Percentiles rank a stretch among this genome's conserved stretches.
These are phyloP conservation scores for Tribolium madens DNA, from an alignment of 1,140 invertebrate species.

Conservation along the genomic window DNA sequence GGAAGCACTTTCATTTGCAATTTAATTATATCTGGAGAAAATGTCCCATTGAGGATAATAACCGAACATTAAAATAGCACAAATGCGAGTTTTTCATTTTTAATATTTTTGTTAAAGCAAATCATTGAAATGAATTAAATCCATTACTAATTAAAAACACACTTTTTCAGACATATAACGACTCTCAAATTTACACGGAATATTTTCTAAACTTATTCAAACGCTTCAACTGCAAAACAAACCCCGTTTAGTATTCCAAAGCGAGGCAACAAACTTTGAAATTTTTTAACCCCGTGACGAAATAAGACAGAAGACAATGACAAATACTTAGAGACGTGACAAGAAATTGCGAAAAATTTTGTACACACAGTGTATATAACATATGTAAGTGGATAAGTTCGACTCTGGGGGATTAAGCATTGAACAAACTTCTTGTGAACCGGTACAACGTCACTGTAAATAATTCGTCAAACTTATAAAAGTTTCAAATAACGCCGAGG, in stretches of 20 bases:
- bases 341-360: neutral
- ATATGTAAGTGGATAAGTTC: neutral
- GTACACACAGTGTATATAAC: neutral
- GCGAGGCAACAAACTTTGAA: neutral
- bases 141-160: slow-evolving; percentile 16
- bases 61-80: neutral
- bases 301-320: neutral
- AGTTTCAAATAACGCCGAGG: neutral
- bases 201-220: neutral
- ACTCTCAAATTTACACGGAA: neutral
- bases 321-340: neutral
- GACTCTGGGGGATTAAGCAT: neutral
- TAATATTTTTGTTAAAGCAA: neutral
- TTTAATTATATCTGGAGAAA: neutral
- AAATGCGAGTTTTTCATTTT: neutral
- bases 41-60: neutral
- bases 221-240: neutral
- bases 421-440: neutral
- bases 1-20: neutral
- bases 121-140: slow-evolving; percentile 32
- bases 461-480: neutral
- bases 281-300: neutral
- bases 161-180: neutral
- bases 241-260: neutral
- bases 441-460: neutral